Evolutionary conservation across 1,140 invertebrate genomes (phyloP), one percentile per base, ranked within the genome.

Genomic region (Drosophila insularis): DNA sequence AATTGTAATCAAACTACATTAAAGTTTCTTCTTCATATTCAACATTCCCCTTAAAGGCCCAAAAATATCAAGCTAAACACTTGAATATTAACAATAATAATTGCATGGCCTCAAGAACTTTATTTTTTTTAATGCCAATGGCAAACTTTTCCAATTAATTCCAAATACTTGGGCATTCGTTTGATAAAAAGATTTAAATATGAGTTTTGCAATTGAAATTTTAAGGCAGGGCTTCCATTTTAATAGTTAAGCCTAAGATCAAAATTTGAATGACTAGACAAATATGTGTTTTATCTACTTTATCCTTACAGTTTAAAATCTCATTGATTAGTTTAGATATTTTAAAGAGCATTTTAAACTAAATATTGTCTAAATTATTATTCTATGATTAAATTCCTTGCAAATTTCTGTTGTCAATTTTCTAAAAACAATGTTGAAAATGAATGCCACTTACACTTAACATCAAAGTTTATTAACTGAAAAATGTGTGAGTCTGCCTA

Each of bases 1-100:
- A 84, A 79, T 71, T 71, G 75, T 82, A 82, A 82, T 84, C 80
- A 81, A 56, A 81, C 72, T 79, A 58, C 66, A 61, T 77, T 77
- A 73, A 40, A 59, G 60, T 67, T 55, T 53, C 53, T 50, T 50
- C 58, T 35, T 66, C 43, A 54, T 63, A 60, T n/a, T n/a, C 74
- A 70, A 81, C 10, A 1, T 37, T 37, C 66, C 19, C 19, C 59
- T 46, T 27, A 21, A 46, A 72, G 59, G n/a, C 65, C 8, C 0
- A 37, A 37, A 37, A 19, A 39, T 63, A 17, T 62, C 27, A 50
- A 50, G 60, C 40, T 60, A 63, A 69, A 40, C 78, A 75, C 55
- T 71, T 68, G 63, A 64, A 65, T 71, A 78, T 78, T 82, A 82
- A 78, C 66, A 64, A 65, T 71, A 78, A 78, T 81, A 82, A 78